Conservation (phyloP, 1,140 invertebrate genomes). For the Drosophila novamexicana region DNA sequence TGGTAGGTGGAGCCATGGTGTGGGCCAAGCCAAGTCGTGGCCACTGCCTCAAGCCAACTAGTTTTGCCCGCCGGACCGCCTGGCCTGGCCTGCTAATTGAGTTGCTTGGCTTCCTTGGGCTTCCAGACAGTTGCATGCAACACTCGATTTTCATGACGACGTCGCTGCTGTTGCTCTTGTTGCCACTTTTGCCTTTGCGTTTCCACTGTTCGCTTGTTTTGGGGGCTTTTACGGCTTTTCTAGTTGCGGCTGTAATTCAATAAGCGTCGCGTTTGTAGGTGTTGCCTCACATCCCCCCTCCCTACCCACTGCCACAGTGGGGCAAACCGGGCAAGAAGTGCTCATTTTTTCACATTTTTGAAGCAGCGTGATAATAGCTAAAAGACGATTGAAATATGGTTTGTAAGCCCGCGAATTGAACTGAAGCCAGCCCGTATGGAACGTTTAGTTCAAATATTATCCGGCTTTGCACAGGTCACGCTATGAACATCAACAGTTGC, state of each 20-base stretch:
- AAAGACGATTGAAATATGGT: too few relatives aligned
- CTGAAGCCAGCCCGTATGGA: too few relatives aligned
- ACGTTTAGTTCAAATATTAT: too few relatives aligned
- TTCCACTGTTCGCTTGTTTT: conserved; percentile 19
- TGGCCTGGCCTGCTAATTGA: conserved; percentile 62
- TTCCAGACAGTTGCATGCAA: conserved; percentile 40
- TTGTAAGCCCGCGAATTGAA: too few relatives aligned
- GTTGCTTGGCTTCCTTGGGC: conserved; percentile 75
- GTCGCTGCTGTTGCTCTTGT: not conserved
- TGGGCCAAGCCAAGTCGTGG: conserved; percentile 10
- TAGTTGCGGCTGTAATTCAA: conserved; percentile 47
- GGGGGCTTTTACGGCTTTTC: conserved; percentile 37
- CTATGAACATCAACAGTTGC: too few relatives aligned
- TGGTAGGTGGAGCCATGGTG: conserved; percentile 47
- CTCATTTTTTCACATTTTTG: too few relatives aligned
- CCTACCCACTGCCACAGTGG: conserved; percentile 20
- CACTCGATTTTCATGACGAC: conserved; percentile 25
- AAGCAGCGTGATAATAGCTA: too few relatives aligned
- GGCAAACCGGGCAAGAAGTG: not conserved
- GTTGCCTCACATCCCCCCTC: conserved; percentile 2
- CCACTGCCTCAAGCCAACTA: conserved; percentile 12
- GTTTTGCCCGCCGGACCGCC: conserved; percentile 1
- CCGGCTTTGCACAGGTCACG: too few relatives aligned
- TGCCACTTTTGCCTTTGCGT: conserved; percentile 19
- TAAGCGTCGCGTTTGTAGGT: conserved; percentile 29